Base-by-base conservation (phyloP, 1,140 invertebrate species). In the Penaeus chinensis region DNA sequence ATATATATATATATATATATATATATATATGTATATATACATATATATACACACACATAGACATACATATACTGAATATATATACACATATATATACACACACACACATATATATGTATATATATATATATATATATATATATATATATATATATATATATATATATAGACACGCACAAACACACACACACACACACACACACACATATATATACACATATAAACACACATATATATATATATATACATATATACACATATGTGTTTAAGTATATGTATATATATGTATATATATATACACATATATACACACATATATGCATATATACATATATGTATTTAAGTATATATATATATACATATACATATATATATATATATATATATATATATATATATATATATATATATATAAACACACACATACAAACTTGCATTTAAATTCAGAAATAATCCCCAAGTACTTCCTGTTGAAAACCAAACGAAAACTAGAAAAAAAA, bases 111-210 rank as follows among this genome's bases (percentile, higher is more conserved):
- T 32, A 32, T n/a, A 32, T 54, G 13, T n/a, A 24, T 79, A 85
- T 85, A 85, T 66, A 83, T 61, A 83, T 79, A 85, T 85, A 85
- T 82, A 82, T 69, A 78, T 82, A 82, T 82, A 82, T 82, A 78
- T 82, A n/a, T 66, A 78, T 13, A 78, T 82, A 78, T 82, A 79
- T 79, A 78, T 82, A 32, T 82, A 27, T 37, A 71, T 71, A 16
- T 11, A 13, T 16, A 54, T 16, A 54, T 11, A 54, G 0, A 54
- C 54, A 54, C 11, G 16, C 10, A 54, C 10, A 54, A 0, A 16
- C 16, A 11, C 10, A 13, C 10, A 16, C 10, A 16, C 10, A 54
- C 10, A 11, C 10, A 16, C 10, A 16, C 11, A 54, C 10, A 54
- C 11, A 54, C 10, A 11, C 1, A 54, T 16, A 16, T 16, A 54